Evolutionary conservation across 2,888 invertebrate genomes (phyloP).

Genomic region (Crossocerus cetratus): DNA sequence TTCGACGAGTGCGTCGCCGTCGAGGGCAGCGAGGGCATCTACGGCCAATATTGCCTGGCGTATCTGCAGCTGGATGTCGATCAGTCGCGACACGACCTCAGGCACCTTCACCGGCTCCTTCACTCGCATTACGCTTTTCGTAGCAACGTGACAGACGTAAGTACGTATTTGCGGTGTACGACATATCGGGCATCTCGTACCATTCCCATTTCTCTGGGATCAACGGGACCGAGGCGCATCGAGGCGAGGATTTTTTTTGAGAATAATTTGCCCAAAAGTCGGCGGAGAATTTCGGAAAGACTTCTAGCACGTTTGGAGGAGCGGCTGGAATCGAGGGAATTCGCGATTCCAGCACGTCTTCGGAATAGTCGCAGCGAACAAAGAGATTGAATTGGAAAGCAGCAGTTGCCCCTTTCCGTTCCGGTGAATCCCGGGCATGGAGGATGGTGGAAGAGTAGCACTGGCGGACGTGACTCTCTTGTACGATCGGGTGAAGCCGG

Average conservation of each 20-base stretch:
- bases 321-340: background rate
- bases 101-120: conserved; percentile 78
- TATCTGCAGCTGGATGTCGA: conserved; percentile 80
- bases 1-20: conserved; percentile 82
- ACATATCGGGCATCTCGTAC: background rate
- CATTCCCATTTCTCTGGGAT: too few species aligned
- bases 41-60: conserved; percentile 83
- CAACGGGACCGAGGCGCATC: background rate
- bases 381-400: conserved; percentile 1
- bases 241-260: background rate
- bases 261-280: too few species aligned
- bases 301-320: background rate
- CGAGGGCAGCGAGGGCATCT: conserved; percentile 76
- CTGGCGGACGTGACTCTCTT: background rate
- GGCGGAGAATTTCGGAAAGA: background rate
- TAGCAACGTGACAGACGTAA: conserved; percentile 84
- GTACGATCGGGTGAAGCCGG: background rate
- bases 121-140: conserved; percentile 82
- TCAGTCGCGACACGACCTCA: conserved; percentile 76
- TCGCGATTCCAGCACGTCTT: background rate
- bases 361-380: background rate
- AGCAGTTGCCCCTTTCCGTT: conserved; percentile 1
- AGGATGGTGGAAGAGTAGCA: background rate
- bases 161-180: conserved; percentile 67
- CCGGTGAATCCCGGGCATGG: background rate